Conservation (phyloP, 2,888 invertebrate genomes). For the Philhelius pedissequus region DNA sequence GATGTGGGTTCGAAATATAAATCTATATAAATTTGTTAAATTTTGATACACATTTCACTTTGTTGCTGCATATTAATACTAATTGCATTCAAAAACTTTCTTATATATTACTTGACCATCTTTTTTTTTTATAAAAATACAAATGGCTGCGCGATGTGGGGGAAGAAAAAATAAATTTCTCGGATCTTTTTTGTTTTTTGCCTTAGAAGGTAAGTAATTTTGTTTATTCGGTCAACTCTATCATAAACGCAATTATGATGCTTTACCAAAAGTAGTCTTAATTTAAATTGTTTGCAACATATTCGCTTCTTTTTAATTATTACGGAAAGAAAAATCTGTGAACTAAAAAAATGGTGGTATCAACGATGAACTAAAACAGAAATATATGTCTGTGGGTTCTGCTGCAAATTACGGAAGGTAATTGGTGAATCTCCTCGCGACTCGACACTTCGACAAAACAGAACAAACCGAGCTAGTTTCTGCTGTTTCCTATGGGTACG, state of each 20-base stretch:
- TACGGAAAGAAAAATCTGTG: conserved; percentile 39
- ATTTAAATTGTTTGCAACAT: conserved; percentile 45
- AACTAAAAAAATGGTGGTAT: conserved; percentile 67
- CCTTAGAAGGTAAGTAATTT: conserved; percentile 43
- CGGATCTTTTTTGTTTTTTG: conserved; percentile 1
- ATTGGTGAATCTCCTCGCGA: background rate
- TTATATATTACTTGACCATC: background rate
- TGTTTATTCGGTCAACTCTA: conserved; percentile 35
- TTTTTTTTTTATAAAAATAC: conserved; percentile 17
- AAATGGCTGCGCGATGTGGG: conserved; percentile 57
- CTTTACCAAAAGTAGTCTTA: conserved; percentile 14
- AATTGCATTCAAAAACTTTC: conserved; percentile 18
- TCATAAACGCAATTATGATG: conserved; percentile 12
- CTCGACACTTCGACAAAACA: background rate
- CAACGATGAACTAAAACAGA: conserved; percentile 53
- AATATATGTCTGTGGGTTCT: conserved; percentile 42
- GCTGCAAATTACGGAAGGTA: background rate
- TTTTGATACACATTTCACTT: conserved; percentile 55
- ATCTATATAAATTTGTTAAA: conserved; percentile 21
- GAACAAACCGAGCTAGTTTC: background rate
- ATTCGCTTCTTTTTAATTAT: conserved; percentile 14
- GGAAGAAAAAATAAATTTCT: conserved; percentile 33
- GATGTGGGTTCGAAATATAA: conserved; percentile 30
- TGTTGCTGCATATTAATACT: background rate
- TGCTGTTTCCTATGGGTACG: background rate